Percentiles rank a stretch among this genome's conserved stretches.
phyloP scores from a whole-genome alignment of 1,140 invertebrate genomes.

The Hylaeus volcanicus region DNA sequence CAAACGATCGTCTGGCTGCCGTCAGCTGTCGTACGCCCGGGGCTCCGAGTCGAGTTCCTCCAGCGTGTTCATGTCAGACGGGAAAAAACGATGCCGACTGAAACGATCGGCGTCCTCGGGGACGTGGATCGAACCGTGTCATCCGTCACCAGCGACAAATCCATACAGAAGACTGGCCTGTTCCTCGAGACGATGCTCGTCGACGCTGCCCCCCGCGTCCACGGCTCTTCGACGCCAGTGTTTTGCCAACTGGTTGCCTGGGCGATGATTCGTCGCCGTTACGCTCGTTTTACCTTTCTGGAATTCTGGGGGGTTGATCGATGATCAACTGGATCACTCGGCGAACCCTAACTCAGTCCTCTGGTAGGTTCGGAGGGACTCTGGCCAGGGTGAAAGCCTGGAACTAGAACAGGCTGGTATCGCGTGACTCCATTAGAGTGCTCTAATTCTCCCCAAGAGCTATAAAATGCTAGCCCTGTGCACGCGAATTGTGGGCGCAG shows the following conservation, averaged over 20 bases:
- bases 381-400: neutral
- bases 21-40: constrained; percentile 55
- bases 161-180: constrained; percentile 8
- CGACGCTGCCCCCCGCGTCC: constrained; percentile 6
- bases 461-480: constrained; percentile 25
- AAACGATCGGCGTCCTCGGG: constrained; percentile 21
- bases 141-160: neutral
- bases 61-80: constrained; percentile 55
- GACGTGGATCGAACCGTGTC: constrained; percentile 37
- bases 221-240: constrained; percentile 48
- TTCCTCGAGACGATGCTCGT: constrained; percentile 13
- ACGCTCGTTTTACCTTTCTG: neutral
- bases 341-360: neutral
- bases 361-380: neutral
- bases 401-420: constrained; percentile 25
- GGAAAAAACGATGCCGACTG: constrained; percentile 13
- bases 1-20: constrained; percentile 34
- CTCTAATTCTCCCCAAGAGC: neutral
- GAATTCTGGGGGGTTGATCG: constrained; percentile 40
- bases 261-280: constrained; percentile 51
- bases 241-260: constrained; percentile 71
- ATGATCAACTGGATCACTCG: constrained; percentile 19
- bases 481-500: constrained; percentile 65
- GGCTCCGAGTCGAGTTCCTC: constrained; percentile 30
- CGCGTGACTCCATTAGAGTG: constrained; percentile 30